Evolutionary conservation across 2,797 vertebrate species (phyloP).

Genomic region (Megalops cyprinoides): DNA sequence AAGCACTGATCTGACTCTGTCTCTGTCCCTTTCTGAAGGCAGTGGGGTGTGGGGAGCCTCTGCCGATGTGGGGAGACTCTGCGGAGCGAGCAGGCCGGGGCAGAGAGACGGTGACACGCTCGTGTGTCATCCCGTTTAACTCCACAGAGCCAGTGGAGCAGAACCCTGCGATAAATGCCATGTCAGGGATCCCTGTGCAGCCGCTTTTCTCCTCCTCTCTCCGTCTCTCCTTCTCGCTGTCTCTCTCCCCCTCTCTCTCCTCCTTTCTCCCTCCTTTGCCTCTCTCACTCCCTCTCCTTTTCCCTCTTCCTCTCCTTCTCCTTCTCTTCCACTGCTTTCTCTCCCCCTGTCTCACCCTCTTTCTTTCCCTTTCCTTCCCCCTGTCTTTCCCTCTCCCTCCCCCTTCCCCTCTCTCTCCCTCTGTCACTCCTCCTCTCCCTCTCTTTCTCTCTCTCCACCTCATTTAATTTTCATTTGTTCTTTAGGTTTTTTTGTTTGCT

Average conservation of each 20-base stretch:
- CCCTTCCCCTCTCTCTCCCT: not conserved
- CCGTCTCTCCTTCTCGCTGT: too few species aligned
- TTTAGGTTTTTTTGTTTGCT: too few species aligned
- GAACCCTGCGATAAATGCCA: conserved; percentile 3
- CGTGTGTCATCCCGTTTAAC: not conserved
- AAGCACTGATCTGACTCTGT: not conserved
- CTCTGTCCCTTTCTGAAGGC: not conserved
- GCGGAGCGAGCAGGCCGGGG: not conserved
- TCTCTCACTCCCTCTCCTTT: not conserved
- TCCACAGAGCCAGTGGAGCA: not conserved
- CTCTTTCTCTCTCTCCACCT: not conserved
- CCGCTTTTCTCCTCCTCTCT: not conserved
- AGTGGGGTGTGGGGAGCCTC: too few species aligned
- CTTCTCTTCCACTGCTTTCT: too few species aligned
- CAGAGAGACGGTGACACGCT: not conserved
- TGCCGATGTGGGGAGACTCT: not conserved
- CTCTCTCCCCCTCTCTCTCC: not conserved
- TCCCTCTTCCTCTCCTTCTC: too few species aligned
- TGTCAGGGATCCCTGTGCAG: not conserved
- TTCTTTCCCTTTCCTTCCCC: too few species aligned
- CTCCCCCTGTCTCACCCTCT: too few species aligned
- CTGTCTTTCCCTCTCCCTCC: conserved; percentile 1
- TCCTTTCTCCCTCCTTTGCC: not conserved
- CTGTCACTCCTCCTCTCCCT: not conserved
- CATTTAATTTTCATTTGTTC: too few species aligned